These are phyloP conservation scores for Teleopsis dalmanni DNA, from an alignment of 1,140 invertebrate species.

Conservation along the genomic window DNA sequence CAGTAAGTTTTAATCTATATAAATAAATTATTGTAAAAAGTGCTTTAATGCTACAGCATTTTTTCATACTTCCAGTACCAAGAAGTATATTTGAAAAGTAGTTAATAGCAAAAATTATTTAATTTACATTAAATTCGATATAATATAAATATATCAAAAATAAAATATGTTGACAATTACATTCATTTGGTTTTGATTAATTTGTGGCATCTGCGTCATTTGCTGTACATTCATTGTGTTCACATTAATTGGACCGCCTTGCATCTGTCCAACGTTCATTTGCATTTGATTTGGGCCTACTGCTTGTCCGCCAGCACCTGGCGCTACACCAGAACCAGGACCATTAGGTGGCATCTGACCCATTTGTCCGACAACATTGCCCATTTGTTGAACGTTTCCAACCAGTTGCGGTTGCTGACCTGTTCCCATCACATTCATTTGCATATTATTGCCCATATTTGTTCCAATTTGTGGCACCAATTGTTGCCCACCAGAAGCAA, in stretches of 20 bases:
- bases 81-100: no score
- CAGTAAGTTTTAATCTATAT: no score
- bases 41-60: no score
- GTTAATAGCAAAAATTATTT: no score
- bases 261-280: slow-evolving; percentile 25
- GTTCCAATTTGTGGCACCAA: slow-evolving; percentile 46
- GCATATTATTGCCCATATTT: slow-evolving; percentile 45
- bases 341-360: slow-evolving; percentile 25
- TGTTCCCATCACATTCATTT: slow-evolving; percentile 32
- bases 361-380: slow-evolving; percentile 46
- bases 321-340: slow-evolving; percentile 47
- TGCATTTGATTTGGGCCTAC: slow-evolving; percentile 27
- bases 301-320: slow-evolving; percentile 13
- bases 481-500: slow-evolving; percentile 20
- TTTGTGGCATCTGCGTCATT: slow-evolving; percentile 28
- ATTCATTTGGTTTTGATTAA: slow-evolving; percentile 29
- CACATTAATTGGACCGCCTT: slow-evolving; percentile 25
- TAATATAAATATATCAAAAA: background rate
- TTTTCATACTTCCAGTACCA: no score
- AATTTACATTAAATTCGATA: background rate
- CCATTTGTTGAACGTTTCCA: slow-evolving; percentile 20
- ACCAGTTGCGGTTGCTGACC: slow-evolving; percentile 35
- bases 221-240: slow-evolving; percentile 26
- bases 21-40: no score
- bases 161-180: slow-evolving; percentile 3